phyloP scores from a whole-genome alignment of 2,888 invertebrate genomes.

The Metallyticus violacea region DNA sequence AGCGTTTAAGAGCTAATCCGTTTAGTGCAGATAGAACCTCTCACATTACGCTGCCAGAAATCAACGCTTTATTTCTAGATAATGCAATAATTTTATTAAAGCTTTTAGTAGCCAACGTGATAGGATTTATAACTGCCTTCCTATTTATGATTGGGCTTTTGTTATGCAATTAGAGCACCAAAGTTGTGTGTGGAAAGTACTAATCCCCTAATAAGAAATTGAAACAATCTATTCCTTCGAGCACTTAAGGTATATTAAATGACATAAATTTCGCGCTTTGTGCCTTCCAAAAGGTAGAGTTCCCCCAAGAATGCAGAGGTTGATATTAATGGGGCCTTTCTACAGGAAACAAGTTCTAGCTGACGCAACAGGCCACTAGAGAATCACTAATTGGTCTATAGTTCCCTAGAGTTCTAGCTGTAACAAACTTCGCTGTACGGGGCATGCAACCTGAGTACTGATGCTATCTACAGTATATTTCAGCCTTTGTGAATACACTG shows the following conservation, averaged over 20 bases:
- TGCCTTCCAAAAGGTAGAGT: background rate
- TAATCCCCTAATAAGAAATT: too few species aligned
- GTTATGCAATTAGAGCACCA: too few species aligned
- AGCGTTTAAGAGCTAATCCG: too few species aligned
- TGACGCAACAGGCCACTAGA: background rate
- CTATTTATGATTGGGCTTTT: too few species aligned
- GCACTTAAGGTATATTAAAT: background rate
- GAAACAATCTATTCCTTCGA: too few species aligned
- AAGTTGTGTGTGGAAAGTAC: too few species aligned
- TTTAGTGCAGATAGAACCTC: too few species aligned
- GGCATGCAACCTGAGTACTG: background rate
- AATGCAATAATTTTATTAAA: too few species aligned
- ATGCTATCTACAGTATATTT: background rate
- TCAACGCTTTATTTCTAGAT: too few species aligned
- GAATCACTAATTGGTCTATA: background rate
- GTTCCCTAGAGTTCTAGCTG: background rate
- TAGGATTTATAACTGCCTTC: too few species aligned
- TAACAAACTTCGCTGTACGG: background rate
- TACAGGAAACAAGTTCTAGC: background rate
- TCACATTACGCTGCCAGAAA: too few species aligned
- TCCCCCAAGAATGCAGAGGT: background rate
- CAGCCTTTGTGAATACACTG: background rate
- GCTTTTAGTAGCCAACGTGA: too few species aligned
- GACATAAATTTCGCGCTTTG: background rate
- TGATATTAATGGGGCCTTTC: background rate